These are phyloP conservation scores for Otis tarda DNA, from an alignment of 2,113 vertebrate genomes.

Conservation along the genomic window DNA sequence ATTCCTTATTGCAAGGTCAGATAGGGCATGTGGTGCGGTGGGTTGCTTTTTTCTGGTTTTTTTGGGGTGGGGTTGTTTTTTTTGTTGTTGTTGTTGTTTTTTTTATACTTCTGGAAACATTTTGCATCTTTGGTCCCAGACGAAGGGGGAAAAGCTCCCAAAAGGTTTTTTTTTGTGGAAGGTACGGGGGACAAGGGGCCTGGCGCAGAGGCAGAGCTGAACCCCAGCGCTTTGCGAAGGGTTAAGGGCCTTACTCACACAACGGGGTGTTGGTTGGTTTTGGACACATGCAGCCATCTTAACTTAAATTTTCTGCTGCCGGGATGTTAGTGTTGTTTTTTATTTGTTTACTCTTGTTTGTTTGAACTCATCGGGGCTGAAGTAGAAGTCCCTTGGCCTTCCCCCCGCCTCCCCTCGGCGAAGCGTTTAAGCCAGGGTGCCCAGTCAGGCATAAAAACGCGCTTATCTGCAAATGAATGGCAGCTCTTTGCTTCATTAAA, in stretches of 20 bases:
- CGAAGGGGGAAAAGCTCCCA: not conserved
- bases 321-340: slow-evolving; percentile 62
- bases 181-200: not conserved
- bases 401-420: slow-evolving; percentile 67
- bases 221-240: not conserved
- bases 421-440: slow-evolving; percentile 75
- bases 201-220: not conserved
- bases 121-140: not conserved
- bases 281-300: slow-evolving; percentile 15
- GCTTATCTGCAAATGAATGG: slow-evolving; percentile 99
- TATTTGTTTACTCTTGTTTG: slow-evolving; percentile 84
- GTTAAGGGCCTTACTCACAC: slow-evolving; percentile 7
- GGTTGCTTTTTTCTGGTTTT: no score
- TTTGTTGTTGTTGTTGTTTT: not conserved
- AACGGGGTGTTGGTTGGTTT: not conserved
- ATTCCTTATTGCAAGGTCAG: not conserved
- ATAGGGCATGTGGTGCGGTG: no score
- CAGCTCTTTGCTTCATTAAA: slow-evolving; percentile 99
- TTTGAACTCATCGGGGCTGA: slow-evolving; percentile 83
- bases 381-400: slow-evolving; percentile 54
- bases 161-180: not conserved
- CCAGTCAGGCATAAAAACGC: slow-evolving; percentile 89
- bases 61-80: no score
- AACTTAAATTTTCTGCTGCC: slow-evolving; percentile 66
- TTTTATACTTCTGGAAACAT: not conserved